Base-by-base conservation (phyloP, 2,797 vertebrate genomes). In the Aldrovandia affinis region DNA sequence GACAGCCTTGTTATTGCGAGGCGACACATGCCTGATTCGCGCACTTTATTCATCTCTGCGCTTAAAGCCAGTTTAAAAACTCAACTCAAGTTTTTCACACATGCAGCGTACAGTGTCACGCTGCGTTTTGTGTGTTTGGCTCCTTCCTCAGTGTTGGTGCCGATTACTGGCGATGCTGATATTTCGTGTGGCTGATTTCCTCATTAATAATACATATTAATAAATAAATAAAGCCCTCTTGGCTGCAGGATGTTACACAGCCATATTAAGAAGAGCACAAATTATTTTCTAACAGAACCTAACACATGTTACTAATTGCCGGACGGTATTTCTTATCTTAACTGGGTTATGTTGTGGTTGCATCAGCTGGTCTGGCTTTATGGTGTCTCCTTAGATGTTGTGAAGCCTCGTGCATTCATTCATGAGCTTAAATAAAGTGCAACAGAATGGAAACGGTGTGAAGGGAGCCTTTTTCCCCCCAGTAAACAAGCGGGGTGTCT, bases 1-100 rank as follows among this genome's bases (percentile, higher is more conserved):
- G 93, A 91, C 92, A 92, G 91, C 92, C 93, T 94, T 92, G 90
- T 94, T 94, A 94, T 94, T 92, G 93, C 94, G 92, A 92, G 93
- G 93, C 94, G 92, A 95, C 93, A 93, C 91, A 92, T 92, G 94
- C 92, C 90, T 94, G 92, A 93, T 93, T 94, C 94, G 93, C 68
- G 73, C 87, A 94, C 93, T 93, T 94, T 92, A 93, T 93, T 92
- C 94, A n/a, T 20, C 39, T 2, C 20, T 75, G 70, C 22, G 44
- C 9, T 75, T 22, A 36, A 33, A 5, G 39, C 15, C 0, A 44
- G 70, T 6, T 39, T 70, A 65, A 33, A 65, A 33, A 65, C 5
- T 7, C 68, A 42, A 39, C 20, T 30, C 12, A 50, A 50, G 12
- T 30, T 4, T 39, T 5, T 30, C 36, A 75, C 28, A 6, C 9